These are phyloP conservation scores for Catharus bicknelli DNA, from an alignment of 2,113 vertebrate species.

Conservation along the genomic window DNA sequence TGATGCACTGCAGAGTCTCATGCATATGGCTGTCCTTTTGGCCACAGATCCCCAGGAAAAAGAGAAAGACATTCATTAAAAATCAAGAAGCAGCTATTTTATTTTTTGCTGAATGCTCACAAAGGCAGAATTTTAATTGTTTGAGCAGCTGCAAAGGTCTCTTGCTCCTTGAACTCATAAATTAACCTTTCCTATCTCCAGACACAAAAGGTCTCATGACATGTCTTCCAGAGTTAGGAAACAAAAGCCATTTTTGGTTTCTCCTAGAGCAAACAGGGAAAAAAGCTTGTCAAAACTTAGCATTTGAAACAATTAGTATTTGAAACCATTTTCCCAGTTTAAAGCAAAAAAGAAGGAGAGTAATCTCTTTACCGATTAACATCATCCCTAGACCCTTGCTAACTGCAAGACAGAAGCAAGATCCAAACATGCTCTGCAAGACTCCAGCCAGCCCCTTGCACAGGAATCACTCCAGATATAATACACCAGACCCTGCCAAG, in stretches of 20 bases:
- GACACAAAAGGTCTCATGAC: background rate
- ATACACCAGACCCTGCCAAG: background rate
- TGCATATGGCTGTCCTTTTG: background rate
- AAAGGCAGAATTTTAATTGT: conserved; percentile 6
- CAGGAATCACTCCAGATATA: background rate
- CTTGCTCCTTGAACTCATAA: background rate
- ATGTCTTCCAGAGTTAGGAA: background rate
- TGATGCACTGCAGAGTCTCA: background rate
- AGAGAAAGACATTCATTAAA: background rate
- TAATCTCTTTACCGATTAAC: background rate
- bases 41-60: background rate
- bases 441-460: background rate
- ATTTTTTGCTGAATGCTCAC: background rate
- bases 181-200: conserved; percentile 11
- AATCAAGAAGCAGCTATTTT: background rate
- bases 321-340: background rate
- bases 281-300: background rate
- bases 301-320: background rate
- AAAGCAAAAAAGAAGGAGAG: background rate
- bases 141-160: conserved; percentile 25
- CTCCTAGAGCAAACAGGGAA: background rate
- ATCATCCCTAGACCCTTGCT: background rate
- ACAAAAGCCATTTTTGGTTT: background rate
- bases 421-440: background rate
- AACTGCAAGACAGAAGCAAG: background rate